Conservation (phyloP, 2,797 vertebrate genomes). For the Echiichthys vipera region DNA sequence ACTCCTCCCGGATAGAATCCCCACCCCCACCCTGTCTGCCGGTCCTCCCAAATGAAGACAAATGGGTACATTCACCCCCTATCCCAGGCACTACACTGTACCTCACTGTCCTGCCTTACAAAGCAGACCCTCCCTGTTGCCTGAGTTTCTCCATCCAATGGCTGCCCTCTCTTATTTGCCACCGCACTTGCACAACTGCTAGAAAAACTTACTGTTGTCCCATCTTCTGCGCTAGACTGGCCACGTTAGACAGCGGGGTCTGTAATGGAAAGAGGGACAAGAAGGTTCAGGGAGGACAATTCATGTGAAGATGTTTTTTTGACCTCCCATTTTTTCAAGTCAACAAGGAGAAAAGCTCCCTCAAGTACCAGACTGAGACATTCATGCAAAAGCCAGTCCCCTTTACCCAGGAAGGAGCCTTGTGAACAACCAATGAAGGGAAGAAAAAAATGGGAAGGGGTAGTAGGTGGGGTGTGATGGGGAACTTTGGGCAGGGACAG, state of each 20-base stretch:
- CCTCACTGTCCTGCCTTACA: constrained; percentile 81
- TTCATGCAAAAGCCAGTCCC: constrained; percentile 72
- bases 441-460: constrained; percentile 73
- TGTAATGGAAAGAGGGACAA: constrained; percentile 43
- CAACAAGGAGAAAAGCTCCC: constrained; percentile 64
- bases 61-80: constrained; percentile 84
- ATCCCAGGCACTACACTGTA: constrained; percentile 77
- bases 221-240: constrained; percentile 44
- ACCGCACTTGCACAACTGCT: constrained; percentile 35
- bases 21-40: constrained; percentile 79
- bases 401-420: constrained; percentile 72
- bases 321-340: constrained; percentile 48
- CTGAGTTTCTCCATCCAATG: constrained; percentile 55
- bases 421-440: constrained; percentile 76
- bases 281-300: constrained; percentile 49
- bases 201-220: constrained; percentile 43
- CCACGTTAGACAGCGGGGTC: constrained; percentile 56
- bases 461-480: constrained; percentile 82
- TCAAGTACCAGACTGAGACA: constrained; percentile 72
- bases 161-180: constrained; percentile 56
- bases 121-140: constrained; percentile 67
- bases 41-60: constrained; percentile 86
- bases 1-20: constrained; percentile 77
- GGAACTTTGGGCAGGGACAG: constrained; percentile 80
- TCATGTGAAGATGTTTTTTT: constrained; percentile 60